Evolutionary conservation across 2,113 vertebrate genomes (phyloP).

Genomic region (Halichoeres trimaculatus): DNA sequence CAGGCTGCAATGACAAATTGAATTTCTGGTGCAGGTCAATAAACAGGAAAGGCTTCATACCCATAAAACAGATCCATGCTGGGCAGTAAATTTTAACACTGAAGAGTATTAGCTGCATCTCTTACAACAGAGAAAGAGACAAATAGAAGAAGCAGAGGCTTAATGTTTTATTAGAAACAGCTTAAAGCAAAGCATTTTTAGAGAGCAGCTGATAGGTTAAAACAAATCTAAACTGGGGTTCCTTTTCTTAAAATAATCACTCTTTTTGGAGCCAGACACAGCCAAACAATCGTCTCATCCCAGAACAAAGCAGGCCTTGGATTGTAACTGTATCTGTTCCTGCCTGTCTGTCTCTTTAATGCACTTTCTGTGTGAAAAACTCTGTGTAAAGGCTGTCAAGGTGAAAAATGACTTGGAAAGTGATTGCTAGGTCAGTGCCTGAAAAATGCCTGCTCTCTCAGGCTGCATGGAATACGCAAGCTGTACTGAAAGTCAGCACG

Average conservation of each 20-base stretch:
- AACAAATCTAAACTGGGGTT: neutral
- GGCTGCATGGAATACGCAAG: conserved; percentile 33
- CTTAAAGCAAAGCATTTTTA: neutral
- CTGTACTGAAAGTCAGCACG: conserved; percentile 28
- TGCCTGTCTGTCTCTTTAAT: conserved; percentile 39
- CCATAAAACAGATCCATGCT: conserved; percentile 10
- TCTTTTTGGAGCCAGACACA: neutral
- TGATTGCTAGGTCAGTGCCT: conserved; percentile 52
- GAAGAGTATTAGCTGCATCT: conserved; percentile 1
- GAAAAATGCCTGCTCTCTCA: conserved; percentile 46
- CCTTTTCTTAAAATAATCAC: conserved; percentile 15
- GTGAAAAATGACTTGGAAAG: conserved; percentile 60
- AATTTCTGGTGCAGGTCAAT: conserved; percentile 29
- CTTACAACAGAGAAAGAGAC: neutral
- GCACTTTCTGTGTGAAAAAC: conserved; percentile 28
- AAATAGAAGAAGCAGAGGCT: neutral
- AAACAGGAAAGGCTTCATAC: conserved; percentile 30
- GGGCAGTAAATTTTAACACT: conserved; percentile 25
- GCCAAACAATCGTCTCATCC: conserved; percentile 17
- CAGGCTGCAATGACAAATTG: conserved; percentile 14
- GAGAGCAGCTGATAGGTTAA: neutral
- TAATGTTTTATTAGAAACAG: conserved; percentile 2
- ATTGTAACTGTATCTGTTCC: conserved; percentile 25
- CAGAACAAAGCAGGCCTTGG: conserved; percentile 16
- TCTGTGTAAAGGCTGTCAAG: conserved; percentile 47